Conservation (phyloP, 2,888 invertebrate species). For the Hesperia comma region DNA sequence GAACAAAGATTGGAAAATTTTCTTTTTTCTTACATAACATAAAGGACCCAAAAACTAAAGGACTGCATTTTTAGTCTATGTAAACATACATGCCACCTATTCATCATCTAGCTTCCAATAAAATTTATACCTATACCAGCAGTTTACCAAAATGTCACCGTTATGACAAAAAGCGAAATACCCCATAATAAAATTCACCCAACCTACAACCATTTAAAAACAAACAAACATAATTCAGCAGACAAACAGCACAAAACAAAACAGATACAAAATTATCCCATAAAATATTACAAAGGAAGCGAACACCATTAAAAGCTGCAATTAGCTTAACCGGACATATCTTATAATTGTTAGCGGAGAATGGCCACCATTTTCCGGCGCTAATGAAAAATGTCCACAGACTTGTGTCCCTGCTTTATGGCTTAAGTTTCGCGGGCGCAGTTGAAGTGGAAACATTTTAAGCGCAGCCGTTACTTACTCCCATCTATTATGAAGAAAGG, state of each 20-base stretch:
- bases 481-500: conserved; percentile 21
- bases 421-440: conserved; percentile 65
- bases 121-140: no score
- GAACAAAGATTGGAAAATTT: no score
- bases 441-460: conserved; percentile 73
- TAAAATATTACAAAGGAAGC: conserved; percentile 25
- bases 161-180: not conserved
- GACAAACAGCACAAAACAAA: not conserved
- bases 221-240: not conserved
- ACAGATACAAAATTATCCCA: conserved; percentile 14
- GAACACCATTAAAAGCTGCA: conserved; percentile 43
- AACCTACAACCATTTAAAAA: no score
- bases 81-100: no score
- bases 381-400: conserved; percentile 78
- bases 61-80: no score
- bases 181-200: no score
- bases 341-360: conserved; percentile 75
- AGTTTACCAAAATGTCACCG: no score
- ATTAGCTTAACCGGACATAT: conserved; percentile 65
- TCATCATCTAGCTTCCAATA: no score
- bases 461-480: conserved; percentile 54
- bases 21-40: no score
- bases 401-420: conserved; percentile 74
- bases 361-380: conserved; percentile 53
- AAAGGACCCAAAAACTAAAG: no score